A percentile compares a stretch with the other conserved stretches of the same genome.
phyloP scores from a whole-genome alignment of 2,797 vertebrate genomes.

The Clarias platycephalus region DNA sequence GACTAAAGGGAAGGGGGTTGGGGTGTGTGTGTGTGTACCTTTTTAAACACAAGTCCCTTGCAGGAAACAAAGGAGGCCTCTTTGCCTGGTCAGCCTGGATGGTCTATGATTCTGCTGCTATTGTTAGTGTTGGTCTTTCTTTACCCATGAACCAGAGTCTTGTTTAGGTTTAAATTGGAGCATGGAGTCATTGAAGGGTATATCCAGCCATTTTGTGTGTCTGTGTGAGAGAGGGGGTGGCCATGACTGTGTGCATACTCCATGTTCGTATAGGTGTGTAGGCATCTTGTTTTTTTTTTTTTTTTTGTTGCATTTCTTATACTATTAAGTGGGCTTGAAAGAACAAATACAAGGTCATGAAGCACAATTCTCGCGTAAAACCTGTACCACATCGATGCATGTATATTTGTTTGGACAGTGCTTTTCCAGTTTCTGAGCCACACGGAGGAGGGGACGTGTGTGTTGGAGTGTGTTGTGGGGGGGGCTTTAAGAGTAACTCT shows the following conservation, averaged over 20 bases:
- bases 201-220: conserved; percentile 10
- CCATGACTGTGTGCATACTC: neutral
- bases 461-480: conserved; percentile 9
- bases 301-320: neutral
- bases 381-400: neutral
- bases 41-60: conserved; percentile 47
- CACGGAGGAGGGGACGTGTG: conserved; percentile 38
- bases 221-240: neutral
- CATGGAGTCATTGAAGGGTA: neutral
- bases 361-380: neutral
- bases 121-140: conserved; percentile 2
- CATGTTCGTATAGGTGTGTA: neutral
- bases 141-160: neutral
- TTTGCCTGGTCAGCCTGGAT: conserved; percentile 18
- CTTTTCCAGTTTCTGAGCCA: conserved; percentile 53
- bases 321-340: neutral
- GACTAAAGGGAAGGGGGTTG: conserved; percentile 32
- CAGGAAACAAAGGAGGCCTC: conserved; percentile 45
- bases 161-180: conserved; percentile 16
- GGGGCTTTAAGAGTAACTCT: neutral
- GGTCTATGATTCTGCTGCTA: conserved; percentile 9
- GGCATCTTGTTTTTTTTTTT: conserved; percentile 7
- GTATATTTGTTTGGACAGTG: neutral
- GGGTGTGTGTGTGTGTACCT: conserved; percentile 12
- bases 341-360: neutral